A percentile compares a stretch with the other conserved stretches of the same genome.
Evolutionary conservation across 1,140 invertebrate species (phyloP).

Genomic region (Drosophila sturtevanti): DNA sequence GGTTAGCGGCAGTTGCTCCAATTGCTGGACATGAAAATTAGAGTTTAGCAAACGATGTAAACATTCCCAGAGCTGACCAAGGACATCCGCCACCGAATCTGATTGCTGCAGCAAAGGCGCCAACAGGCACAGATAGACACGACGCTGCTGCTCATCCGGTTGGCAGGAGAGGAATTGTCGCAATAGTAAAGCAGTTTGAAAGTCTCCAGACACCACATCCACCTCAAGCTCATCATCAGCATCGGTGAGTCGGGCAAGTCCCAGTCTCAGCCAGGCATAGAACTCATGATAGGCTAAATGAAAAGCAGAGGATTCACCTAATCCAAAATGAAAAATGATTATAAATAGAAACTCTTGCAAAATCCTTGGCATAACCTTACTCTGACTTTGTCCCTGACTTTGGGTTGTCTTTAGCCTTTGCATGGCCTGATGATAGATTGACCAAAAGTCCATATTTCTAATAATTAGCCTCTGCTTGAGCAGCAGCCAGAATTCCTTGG

Average conservation of each 20-base stretch:
- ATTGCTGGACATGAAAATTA: constrained; percentile 44
- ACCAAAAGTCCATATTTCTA: constrained; percentile 59
- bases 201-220: background rate
- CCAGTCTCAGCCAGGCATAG: constrained; percentile 59
- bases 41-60: constrained; percentile 76
- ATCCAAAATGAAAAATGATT: background rate
- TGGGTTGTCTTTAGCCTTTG: constrained; percentile 41
- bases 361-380: background rate
- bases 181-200: constrained; percentile 36
- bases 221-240: background rate
- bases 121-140: constrained; percentile 61
- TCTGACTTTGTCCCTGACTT: constrained; percentile 13
- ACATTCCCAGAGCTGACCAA: constrained; percentile 77
- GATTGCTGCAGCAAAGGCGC: constrained; percentile 64
- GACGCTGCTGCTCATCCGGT: constrained; percentile 72
- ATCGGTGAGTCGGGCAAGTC: constrained; percentile 33
- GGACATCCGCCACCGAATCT: constrained; percentile 45
- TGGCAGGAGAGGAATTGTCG: constrained; percentile 63
- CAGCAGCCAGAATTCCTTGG: constrained; percentile 73
- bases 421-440: constrained; percentile 62
- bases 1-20: constrained; percentile 60
- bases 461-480: constrained; percentile 30
- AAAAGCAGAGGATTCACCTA: constrained; percentile 4
- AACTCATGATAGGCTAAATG: constrained; percentile 50
- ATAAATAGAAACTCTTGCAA: background rate